These are phyloP conservation scores for Dimorphilus gyrociliatus DNA, from an alignment of 2,888 invertebrate species.

Conservation along the genomic window DNA sequence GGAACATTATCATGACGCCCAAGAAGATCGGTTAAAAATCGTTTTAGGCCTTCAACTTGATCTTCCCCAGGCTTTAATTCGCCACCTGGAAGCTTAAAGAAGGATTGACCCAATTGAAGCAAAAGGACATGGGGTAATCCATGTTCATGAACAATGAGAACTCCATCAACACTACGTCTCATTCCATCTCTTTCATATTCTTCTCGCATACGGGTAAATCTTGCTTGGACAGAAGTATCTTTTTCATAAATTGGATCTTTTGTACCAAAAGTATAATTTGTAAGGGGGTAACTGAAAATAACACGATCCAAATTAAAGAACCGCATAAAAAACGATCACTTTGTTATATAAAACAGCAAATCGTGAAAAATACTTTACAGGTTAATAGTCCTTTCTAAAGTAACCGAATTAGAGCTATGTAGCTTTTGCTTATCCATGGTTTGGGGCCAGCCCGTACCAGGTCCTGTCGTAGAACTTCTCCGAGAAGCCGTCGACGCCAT, in stretches of 20 bases:
- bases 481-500: too few species aligned
- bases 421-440: too few species aligned
- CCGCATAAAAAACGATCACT: too few species aligned
- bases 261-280: slow-evolving; percentile 98
- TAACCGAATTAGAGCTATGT: too few species aligned
- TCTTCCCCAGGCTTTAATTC: slow-evolving; percentile 90
- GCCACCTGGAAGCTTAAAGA: slow-evolving; percentile 97
- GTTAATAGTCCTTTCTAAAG: too few species aligned
- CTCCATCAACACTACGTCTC: slow-evolving; percentile 67
- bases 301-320: too few species aligned
- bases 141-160: slow-evolving; percentile 87
- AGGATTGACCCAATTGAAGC: slow-evolving; percentile 90
- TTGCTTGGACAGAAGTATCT: slow-evolving; percentile 91
- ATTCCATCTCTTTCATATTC: slow-evolving; percentile 95
- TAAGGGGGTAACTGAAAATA: slow-evolving; percentile 62
- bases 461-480: too few species aligned
- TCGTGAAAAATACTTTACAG: too few species aligned
- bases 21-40: slow-evolving; percentile 60
- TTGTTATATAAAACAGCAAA: too few species aligned
- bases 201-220: slow-evolving; percentile 94
- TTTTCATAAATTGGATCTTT: slow-evolving; percentile 97
- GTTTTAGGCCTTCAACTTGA: slow-evolving; percentile 83
- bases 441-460: too few species aligned
- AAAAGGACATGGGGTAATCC: slow-evolving; percentile 90
- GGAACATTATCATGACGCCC: slow-evolving; percentile 80